phyloP scores from a whole-genome alignment of 2,797 vertebrate genomes.

The Chanos chanos region DNA sequence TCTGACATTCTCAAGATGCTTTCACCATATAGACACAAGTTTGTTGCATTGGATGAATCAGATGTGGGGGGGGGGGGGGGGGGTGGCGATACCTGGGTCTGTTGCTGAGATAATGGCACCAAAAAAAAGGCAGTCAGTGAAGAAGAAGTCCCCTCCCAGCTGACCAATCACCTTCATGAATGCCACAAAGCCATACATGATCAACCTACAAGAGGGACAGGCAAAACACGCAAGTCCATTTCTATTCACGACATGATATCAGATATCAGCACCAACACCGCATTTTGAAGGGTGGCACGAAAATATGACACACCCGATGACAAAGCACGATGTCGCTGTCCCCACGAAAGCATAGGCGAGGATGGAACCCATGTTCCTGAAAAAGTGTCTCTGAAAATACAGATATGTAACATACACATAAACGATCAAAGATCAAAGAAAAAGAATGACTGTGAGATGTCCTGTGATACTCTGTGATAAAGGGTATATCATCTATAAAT shows the following conservation, averaged over 20 bases:
- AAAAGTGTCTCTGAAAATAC: constrained; percentile 88
- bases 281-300: too few relatives aligned
- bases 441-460: neutral
- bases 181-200: constrained; percentile 88
- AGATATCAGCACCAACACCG: neutral
- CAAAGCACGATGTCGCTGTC: constrained; percentile 89
- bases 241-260: neutral
- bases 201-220: constrained; percentile 66
- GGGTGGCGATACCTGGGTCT: constrained; percentile 89
- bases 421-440: neutral
- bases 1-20: too few relatives aligned
- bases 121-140: constrained; percentile 95
- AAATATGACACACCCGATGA: constrained; percentile 88
- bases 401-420: constrained; percentile 8
- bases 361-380: constrained; percentile 95
- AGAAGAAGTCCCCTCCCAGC: constrained; percentile 89
- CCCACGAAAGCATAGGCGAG: constrained; percentile 92
- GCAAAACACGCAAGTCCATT: too few relatives aligned
- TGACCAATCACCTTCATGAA: constrained; percentile 91
- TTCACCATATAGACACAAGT: too few relatives aligned
- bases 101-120: constrained; percentile 96
- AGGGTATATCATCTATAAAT: too few relatives aligned
- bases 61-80: too few relatives aligned
- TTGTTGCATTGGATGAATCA: too few relatives aligned
- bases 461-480: too few relatives aligned